phyloP scores from a whole-genome alignment of 2,113 vertebrate genomes.

The Rhynchomys soricoides region DNA sequence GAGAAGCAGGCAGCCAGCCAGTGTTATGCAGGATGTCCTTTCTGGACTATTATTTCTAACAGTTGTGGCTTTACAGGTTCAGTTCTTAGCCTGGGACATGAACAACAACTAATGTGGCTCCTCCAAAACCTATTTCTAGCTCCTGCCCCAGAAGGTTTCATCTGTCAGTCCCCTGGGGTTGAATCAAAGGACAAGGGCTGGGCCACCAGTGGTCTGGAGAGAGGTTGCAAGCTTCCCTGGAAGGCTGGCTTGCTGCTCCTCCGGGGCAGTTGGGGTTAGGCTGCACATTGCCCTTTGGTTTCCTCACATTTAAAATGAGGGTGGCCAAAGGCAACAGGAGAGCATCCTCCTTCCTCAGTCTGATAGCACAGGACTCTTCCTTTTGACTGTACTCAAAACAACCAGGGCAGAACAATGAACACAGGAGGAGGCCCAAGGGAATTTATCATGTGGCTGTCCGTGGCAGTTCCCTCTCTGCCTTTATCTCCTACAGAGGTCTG shows the following conservation, averaged over 20 bases:
- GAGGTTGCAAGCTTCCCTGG: not conserved
- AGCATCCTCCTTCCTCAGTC: slow-evolving; percentile 85
- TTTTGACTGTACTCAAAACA: slow-evolving; percentile 86
- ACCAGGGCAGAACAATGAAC: slow-evolving; percentile 83
- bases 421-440: slow-evolving; percentile 72
- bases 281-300: slow-evolving; percentile 78
- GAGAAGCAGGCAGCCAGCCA: slow-evolving; percentile 1
- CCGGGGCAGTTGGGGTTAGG: slow-evolving; percentile 74
- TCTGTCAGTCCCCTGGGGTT: not conserved
- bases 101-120: slow-evolving; percentile 9
- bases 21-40: slow-evolving; percentile 16
- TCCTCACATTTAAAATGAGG: slow-evolving; percentile 87
- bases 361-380: slow-evolving; percentile 86
- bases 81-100: slow-evolving; percentile 28
- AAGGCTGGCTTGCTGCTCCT: not conserved
- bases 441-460: slow-evolving; percentile 83
- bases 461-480: slow-evolving; percentile 75
- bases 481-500: slow-evolving; percentile 84
- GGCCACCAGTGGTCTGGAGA: not conserved
- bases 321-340: slow-evolving; percentile 87
- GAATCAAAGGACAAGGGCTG: not conserved
- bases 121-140: not conserved
- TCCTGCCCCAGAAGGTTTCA: not conserved
- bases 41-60: slow-evolving; percentile 54
- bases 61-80: slow-evolving; percentile 2